Evolutionary conservation across 2,888 invertebrate genomes (phyloP).

Genomic region (Muschampia staudingeri): DNA sequence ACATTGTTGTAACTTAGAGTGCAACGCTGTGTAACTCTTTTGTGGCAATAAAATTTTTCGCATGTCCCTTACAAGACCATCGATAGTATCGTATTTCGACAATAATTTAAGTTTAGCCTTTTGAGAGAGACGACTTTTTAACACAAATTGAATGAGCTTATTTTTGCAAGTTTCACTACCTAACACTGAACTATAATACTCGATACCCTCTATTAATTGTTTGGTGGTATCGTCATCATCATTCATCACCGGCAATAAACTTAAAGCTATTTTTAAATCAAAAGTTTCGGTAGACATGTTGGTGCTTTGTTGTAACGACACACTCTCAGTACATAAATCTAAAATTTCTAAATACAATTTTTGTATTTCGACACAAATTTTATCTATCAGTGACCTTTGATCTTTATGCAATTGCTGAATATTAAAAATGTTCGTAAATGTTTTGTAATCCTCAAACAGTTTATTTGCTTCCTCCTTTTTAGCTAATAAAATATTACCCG

Average conservation of each 20-base stretch:
- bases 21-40: slow-evolving; percentile 26
- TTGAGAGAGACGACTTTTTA: slow-evolving; percentile 5
- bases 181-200: slow-evolving; percentile 20
- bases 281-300: slow-evolving; percentile 17
- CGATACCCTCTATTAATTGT: slow-evolving; percentile 24
- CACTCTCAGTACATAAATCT: slow-evolving; percentile 10
- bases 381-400: slow-evolving; percentile 4
- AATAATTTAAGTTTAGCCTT: slow-evolving; percentile 1
- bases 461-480: slow-evolving; percentile 16
- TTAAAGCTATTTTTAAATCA: slow-evolving; percentile 18
- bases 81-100: not conserved
- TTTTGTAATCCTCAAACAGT: slow-evolving; percentile 3
- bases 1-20: slow-evolving; percentile 11
- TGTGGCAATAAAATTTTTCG: slow-evolving; percentile 6
- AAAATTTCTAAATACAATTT: not conserved
- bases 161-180: not conserved
- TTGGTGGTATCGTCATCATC: slow-evolving; percentile 14
- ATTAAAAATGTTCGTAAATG: slow-evolving; percentile 7
- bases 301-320: not conserved
- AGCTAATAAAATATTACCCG: slow-evolving; percentile 17
- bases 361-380: slow-evolving; percentile 16
- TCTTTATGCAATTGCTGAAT: slow-evolving; percentile 8
- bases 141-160: slow-evolving; percentile 14
- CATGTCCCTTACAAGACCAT: slow-evolving; percentile 27
- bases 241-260: slow-evolving; percentile 3